These are phyloP conservation scores for Ciconia stormi DNA, from an alignment of 2,113 vertebrate genomes.

Conservation along the genomic window DNA sequence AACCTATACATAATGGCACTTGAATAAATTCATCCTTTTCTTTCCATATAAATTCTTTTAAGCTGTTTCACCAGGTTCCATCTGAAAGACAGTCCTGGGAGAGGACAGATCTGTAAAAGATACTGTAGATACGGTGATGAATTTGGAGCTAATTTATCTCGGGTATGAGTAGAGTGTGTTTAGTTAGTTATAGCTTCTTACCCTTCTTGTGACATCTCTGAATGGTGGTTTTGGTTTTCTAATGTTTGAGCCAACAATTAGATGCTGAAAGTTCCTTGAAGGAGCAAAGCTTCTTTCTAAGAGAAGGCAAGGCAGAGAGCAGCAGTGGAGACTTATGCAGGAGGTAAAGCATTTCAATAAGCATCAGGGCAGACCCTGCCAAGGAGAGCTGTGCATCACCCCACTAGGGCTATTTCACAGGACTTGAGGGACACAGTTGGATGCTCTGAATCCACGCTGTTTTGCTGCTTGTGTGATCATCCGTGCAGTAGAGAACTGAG, in stretches of 20 bases:
- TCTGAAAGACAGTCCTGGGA: background rate
- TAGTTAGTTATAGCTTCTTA: background rate
- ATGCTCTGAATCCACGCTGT: background rate
- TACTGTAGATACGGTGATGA: rapidly evolving
- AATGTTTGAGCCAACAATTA: background rate
- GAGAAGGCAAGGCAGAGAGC: background rate
- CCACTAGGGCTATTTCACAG: background rate
- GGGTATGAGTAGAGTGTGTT: rapidly evolving
- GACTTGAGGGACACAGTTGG: background rate
- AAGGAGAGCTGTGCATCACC: background rate
- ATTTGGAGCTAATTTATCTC: background rate
- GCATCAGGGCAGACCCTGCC: background rate
- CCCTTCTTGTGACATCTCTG: background rate
- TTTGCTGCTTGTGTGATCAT: background rate
- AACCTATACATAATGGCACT: background rate
- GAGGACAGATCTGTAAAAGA: background rate
- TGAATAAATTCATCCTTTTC: background rate
- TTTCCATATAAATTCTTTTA: rapidly evolving
- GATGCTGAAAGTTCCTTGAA: background rate
- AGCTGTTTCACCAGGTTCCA: background rate
- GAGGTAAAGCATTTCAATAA: background rate
- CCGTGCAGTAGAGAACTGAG: background rate
- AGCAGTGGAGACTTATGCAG: background rate
- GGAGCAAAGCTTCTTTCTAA: background rate
- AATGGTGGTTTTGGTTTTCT: background rate